Evolutionary conservation across 2,888 invertebrate genomes (phyloP).

Genomic region (Meandrusa payeni): DNA sequence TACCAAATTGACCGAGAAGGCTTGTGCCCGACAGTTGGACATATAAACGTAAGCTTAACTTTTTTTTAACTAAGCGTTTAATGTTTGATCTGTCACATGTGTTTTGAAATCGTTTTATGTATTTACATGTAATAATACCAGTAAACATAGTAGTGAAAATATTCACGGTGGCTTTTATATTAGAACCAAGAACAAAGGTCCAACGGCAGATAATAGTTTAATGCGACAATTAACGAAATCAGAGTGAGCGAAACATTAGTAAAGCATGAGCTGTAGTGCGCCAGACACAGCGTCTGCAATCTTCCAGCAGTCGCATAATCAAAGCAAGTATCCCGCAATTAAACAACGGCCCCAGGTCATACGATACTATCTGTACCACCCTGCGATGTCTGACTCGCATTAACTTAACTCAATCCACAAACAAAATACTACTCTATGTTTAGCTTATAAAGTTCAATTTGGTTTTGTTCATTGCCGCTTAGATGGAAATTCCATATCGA

Average conservation of each 20-base stretch:
- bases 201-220: neutral
- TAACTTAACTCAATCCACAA: constrained; percentile 2
- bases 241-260: constrained; percentile 12
- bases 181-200: too few relatives aligned
- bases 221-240: constrained; percentile 3
- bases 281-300: constrained; percentile 1
- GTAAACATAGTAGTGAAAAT: too few relatives aligned
- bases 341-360: constrained; percentile 67
- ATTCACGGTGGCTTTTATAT: too few relatives aligned
- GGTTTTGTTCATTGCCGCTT: neutral
- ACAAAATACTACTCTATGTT: neutral
- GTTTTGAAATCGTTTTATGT: too few relatives aligned
- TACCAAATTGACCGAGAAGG: too few relatives aligned
- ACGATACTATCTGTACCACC: constrained; percentile 61
- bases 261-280: constrained; percentile 11
- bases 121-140: too few relatives aligned
- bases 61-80: too few relatives aligned
- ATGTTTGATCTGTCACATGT: too few relatives aligned
- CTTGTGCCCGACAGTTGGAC: too few relatives aligned
- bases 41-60: too few relatives aligned
- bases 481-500: neutral
- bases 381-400: constrained; percentile 46
- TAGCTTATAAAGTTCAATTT: neutral
- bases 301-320: constrained; percentile 42
- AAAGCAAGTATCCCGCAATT: constrained; percentile 50